Conservation (phyloP, 2,113 vertebrate genomes). For the Sporophila hypoxantha region DNA sequence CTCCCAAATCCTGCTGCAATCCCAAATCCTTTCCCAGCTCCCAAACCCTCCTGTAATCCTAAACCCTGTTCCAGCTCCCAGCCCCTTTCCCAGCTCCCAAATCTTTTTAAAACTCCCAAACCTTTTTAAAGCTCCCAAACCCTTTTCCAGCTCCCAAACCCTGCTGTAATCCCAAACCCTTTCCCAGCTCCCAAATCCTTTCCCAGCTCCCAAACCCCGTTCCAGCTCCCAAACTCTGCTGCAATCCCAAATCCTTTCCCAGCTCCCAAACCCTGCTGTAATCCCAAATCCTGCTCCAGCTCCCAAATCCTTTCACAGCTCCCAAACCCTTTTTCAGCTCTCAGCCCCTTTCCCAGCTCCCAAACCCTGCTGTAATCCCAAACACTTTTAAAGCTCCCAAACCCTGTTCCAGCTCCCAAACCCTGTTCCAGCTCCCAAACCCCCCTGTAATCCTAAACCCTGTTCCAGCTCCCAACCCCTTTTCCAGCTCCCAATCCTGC, state of each 20-base stretch:
- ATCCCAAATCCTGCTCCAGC: too few species aligned
- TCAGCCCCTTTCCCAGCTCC: background rate
- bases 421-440: background rate
- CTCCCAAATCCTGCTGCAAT: background rate
- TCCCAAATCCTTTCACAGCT: background rate
- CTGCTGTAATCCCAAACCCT: background rate
- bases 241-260: too few species aligned
- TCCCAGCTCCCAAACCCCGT: background rate
- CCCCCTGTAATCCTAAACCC: too few species aligned
- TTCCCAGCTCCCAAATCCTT: background rate
- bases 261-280: too few species aligned
- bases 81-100: background rate
- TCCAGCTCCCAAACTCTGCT: background rate
- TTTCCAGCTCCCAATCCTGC: too few species aligned
- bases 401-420: background rate
- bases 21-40: too few species aligned
- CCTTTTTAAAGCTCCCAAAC: background rate
- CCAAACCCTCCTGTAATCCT: background rate
- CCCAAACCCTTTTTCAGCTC: background rate
- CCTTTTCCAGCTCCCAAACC: background rate
- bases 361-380: background rate
- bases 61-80: background rate
- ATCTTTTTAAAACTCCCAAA: too few species aligned
- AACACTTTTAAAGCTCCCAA: background rate
- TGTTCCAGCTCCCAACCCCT: too few species aligned